Base-by-base conservation (phyloP, 1,140 invertebrate genomes). In the Aphelinus certus region DNA sequence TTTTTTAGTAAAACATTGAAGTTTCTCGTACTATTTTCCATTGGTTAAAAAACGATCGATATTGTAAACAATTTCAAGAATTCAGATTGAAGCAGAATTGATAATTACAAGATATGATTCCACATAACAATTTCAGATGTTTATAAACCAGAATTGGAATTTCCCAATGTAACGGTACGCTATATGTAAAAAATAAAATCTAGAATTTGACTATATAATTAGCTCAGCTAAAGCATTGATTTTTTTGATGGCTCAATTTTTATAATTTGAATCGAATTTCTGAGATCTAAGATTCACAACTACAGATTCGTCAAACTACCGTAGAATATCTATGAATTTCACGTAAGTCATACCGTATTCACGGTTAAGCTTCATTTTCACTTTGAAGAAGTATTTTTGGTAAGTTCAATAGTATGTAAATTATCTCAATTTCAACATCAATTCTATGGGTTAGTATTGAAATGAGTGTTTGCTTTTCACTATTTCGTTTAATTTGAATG, bases 231-330 rank as follows among this genome's bases (percentile, higher is more conserved):
- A 26, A 26, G 26, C 26, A 26, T 26, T 26, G 26, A 26, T 0
- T 26, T 26, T 26, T 26, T 26, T 26, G 26, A 26, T 26, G 26
- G 26, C 26, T 26, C 26, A 26, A 26, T 26, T 26, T 26, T 26
- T 26, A 26, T 26, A 26, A 26, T 26, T 26, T 26, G 26, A 26
- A 26, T 26, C 46, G 55, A 56, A 47, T 49, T 48, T 43, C 42
- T 65, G 64, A 60, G 60, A 69, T 70, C 79, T 78, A 73, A 78
- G 71, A 67, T 78, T 62, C 9, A 60, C 56, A 69, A 9, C 66
- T 70, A 76, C 65, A 55, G 7, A 45, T 60, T 63, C 47, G 7
- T 69, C 49, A 49, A 71, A 73, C 60, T 64, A 43, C 46, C 62
- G 66, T 57, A 53, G 71, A 55, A 43, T 67, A 51, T 67, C 56